Conservation (phyloP, 2,797 vertebrate species). For the Spinus pinus region DNA sequence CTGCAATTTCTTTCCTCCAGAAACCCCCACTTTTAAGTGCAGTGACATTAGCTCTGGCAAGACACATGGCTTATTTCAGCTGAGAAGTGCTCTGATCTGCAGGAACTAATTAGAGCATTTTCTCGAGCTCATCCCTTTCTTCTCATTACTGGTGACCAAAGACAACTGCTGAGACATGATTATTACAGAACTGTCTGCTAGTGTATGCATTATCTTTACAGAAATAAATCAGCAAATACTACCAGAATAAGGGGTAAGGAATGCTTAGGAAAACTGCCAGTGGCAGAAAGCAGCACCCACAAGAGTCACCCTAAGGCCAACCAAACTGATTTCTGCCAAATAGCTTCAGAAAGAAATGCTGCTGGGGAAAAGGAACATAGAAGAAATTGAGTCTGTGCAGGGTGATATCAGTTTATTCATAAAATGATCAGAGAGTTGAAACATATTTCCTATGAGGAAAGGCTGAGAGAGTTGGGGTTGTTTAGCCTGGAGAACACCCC, state of each 20-base stretch:
- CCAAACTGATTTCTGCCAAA: neutral
- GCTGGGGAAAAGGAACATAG: neutral
- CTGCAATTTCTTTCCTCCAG: neutral
- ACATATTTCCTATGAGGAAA: neutral
- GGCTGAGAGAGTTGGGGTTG: neutral
- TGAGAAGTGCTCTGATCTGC: slow-evolving; percentile 30
- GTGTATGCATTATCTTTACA: neutral
- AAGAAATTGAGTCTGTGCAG: neutral
- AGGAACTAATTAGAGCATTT: slow-evolving; percentile 54
- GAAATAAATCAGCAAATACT: slow-evolving; percentile 12
- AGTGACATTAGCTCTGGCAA: slow-evolving; percentile 24
- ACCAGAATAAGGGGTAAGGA: neutral
- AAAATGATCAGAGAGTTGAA: neutral
- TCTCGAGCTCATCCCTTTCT: slow-evolving; percentile 8
- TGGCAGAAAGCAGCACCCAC: neutral
- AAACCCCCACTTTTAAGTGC: neutral
- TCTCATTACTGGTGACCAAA: slow-evolving; percentile 64
- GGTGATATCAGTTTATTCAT: neutral
- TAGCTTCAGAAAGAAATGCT: neutral
- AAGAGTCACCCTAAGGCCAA: neutral
- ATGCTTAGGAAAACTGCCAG: neutral
- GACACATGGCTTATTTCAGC: slow-evolving; percentile 18
- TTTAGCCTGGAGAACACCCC: neutral
- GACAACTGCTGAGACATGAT: slow-evolving; percentile 48
- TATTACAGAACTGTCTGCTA: slow-evolving; percentile 34